A percentile compares a stretch with the other conserved stretches of the same genome.
These are phyloP conservation scores for Sinonovacula constricta DNA, from an alignment of 1,140 invertebrate genomes.

Conservation along the genomic window DNA sequence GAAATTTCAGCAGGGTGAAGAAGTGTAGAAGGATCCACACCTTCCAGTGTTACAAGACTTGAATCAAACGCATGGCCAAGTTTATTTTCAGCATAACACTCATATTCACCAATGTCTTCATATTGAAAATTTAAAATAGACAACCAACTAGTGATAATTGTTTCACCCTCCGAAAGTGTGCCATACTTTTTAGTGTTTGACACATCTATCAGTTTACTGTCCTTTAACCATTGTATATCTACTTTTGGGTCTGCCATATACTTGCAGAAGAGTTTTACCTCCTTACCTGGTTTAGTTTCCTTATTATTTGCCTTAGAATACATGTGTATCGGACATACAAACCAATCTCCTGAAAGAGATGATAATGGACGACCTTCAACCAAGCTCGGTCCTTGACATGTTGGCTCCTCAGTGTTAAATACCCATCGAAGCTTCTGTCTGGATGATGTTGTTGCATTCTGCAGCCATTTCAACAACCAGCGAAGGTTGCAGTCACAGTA, in stretches of 20 bases:
- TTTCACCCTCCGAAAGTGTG: slow-evolving; percentile 31
- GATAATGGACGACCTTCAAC: slow-evolving; percentile 47
- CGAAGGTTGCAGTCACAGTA: slow-evolving; percentile 72
- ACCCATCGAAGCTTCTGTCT: slow-evolving; percentile 54
- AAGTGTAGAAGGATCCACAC: slow-evolving; percentile 43
- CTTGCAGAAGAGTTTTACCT: slow-evolving; percentile 60
- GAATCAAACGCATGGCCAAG: slow-evolving; percentile 60
- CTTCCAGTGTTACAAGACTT: slow-evolving; percentile 62
- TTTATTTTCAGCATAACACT: slow-evolving; percentile 67
- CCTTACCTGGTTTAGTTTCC: slow-evolving; percentile 30
- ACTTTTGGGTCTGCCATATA: slow-evolving; percentile 60
- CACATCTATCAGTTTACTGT: slow-evolving; percentile 43
- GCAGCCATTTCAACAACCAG: slow-evolving; percentile 69
- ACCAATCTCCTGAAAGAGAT: slow-evolving; percentile 34
- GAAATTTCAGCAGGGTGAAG: slow-evolving; percentile 1
- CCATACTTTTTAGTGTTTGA: slow-evolving; percentile 52
- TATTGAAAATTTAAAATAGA: slow-evolving; percentile 59
- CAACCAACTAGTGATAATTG: slow-evolving; percentile 43
- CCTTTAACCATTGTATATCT: slow-evolving; percentile 57
- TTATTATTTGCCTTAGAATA: slow-evolving; percentile 56
- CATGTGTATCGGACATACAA: slow-evolving; percentile 59
- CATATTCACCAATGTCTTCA: slow-evolving; percentile 64
- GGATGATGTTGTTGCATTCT: slow-evolving; percentile 35
- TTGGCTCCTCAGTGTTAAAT: slow-evolving; percentile 47
- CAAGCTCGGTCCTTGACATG: slow-evolving; percentile 56